Base-by-base conservation (phyloP, 1,140 invertebrate genomes). In the Cyphomyrmex costatus region DNA sequence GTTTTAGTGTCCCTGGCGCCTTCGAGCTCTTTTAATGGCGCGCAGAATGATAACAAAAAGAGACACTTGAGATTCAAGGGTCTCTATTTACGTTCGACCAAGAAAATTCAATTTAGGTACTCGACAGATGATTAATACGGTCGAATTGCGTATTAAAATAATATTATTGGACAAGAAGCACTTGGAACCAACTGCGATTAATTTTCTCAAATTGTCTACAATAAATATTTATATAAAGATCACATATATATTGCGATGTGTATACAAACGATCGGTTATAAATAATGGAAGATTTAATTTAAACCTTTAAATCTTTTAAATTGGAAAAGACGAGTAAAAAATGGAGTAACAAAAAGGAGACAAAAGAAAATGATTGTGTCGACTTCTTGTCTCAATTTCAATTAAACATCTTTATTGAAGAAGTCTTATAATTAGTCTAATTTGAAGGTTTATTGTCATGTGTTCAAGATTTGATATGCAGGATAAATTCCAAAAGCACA, bases 111-210 rank as follows among this genome's bases (percentile, higher is more conserved):
- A 71, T 82, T 71, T 61, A 6, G 2, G 3, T 49, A 70, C 46
- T 73, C n/a, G 58, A 58, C 65, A n/a, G 21, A 33, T 27, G 53
- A 82, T 82, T 70, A 82, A 82, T 46, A 60, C 33, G 1, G 27
- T 12, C 19, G 14, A 53, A 27, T 58, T 27, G n/a, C 6, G 21
- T 8, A 16, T 21, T 36, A 46, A 70, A 82, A 71, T 46, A 71
- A 71, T 2, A 1, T 56, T 2, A 2, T 56, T 30, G 6, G 19
- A 19, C 16, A 30, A 80, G 3, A 49, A 42, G 14, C 24, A 7
- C 16, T 68, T 58, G 33, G 19, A 70, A 30, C 4, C 10, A 36
- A n/a, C 3, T 4, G 19, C 16, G 10, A 14, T 70, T 71, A 42
- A 70, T 71, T 56, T 33, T 8, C 10, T 7, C 1, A 53, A 58